Conservation (phyloP, 2,113 vertebrate species). For the Tachysurus fulvidraco region DNA sequence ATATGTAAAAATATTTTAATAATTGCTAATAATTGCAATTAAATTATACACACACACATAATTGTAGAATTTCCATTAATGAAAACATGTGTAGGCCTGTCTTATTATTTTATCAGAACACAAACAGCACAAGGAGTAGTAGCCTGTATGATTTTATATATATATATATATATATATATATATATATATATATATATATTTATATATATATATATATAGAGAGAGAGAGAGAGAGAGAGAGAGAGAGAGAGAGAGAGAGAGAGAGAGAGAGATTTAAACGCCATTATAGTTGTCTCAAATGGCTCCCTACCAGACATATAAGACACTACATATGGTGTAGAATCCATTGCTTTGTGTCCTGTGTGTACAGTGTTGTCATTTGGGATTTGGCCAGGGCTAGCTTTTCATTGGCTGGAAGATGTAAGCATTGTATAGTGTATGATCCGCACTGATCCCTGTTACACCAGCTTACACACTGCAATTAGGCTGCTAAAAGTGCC, state of each 20-base stretch:
- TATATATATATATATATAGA: too few species aligned
- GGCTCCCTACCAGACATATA: neutral
- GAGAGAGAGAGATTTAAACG: too few species aligned
- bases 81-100: neutral
- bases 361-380: neutral
- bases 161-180: too few species aligned
- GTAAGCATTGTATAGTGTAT: conserved; percentile 7
- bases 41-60: too few species aligned
- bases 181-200: too few species aligned
- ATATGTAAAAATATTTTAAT: neutral
- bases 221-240: too few species aligned
- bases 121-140: too few species aligned
- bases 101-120: neutral
- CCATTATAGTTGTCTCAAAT: neutral
- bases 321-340: conserved; percentile 1
- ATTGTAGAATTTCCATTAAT: neutral
- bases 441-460: conserved; percentile 20
- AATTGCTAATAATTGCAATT: neutral
- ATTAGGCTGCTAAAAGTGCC: neutral
- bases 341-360: conserved; percentile 1
- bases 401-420: neutral
- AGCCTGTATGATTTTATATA: too few species aligned
- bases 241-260: too few species aligned
- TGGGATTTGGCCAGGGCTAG: conserved; percentile 8
- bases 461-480: conserved; percentile 17